Evolutionary conservation across 2,113 vertebrate genomes (phyloP), one percentile per base, ranked within the genome.

Genomic region (Pituophis catenifer): DNA sequence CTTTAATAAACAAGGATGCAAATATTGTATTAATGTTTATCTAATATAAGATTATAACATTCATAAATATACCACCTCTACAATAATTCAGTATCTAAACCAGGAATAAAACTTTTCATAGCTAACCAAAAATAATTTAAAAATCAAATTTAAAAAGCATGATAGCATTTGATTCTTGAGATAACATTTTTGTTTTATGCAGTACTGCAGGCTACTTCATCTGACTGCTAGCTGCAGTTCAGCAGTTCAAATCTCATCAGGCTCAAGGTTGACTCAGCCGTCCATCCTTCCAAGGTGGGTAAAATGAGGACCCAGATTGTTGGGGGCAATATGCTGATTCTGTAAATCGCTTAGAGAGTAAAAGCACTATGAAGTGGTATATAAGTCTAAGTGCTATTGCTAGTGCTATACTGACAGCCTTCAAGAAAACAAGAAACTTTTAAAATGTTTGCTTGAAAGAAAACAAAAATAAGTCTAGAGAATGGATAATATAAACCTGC

Each of bases 1-100:
- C 91, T 91, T 95, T 89, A 93, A 93, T 88, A 93, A 13, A 57
- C 94, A 94, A 70, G 89, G 92, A 95, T 92, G 38, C 92, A 6
- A 48, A 13, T 54, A 86, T 38, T 54, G 26, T 48, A 24, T 38
- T 90, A 53, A 29, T 59, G n/a, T 81, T 70, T n/a, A 65, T 21
- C 1, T 21, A 81, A 81, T 21, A 9, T 81, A 44, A 44, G 33
- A 23, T 81, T 44, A 38, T 44, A 81, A 81, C 17, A 81, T 81
- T 81, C 17, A 21, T 44, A 81, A 81, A 81, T 54, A 81, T 11
- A 52, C 58, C 24, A 52, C 58, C 4, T 57, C 33, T 48, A 9
- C 6, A 92, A 87, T 26, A 86, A 44, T n/a, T 44, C 55, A 86
- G 29, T 50, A 91, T 59, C 1, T 19, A 91, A n/a, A 52, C 12